Conservation (phyloP, 2,113 vertebrate genomes). For the Saguinus imperator region DNA sequence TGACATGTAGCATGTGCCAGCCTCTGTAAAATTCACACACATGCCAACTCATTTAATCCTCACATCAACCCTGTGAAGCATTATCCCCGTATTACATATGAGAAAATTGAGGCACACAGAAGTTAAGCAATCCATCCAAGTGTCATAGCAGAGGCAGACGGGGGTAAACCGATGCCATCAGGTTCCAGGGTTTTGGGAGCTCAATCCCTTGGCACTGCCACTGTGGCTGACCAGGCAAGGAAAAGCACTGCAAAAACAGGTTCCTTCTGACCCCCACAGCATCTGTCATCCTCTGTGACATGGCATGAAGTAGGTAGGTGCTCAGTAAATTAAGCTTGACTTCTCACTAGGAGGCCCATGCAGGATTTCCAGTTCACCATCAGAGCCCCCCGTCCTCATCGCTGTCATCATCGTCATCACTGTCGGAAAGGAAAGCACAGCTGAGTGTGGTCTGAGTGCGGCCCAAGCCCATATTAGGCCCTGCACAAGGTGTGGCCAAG, state of each 20-base stretch:
- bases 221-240: fast-evolving
- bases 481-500: constrained; percentile 57
- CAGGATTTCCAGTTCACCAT: background rate
- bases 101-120: background rate
- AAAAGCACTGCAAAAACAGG: background rate
- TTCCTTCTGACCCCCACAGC: background rate
- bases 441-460: constrained; percentile 30
- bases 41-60: background rate
- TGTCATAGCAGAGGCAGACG: background rate
- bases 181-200: background rate
- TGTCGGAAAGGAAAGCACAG: constrained; percentile 2
- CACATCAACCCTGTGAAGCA: background rate
- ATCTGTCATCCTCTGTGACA: background rate
- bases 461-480: constrained; percentile 26
- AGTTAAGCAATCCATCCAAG: background rate
- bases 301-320: background rate
- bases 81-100: background rate
- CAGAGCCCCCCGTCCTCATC: background rate
- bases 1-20: fast-evolving
- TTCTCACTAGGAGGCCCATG: background rate
- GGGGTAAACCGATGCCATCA: background rate
- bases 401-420: background rate
- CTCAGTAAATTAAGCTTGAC: background rate
- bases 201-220: background rate
- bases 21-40: background rate